These are phyloP conservation scores for Euzophera pinguis DNA, from an alignment of 2,888 invertebrate species.

Conservation along the genomic window DNA sequence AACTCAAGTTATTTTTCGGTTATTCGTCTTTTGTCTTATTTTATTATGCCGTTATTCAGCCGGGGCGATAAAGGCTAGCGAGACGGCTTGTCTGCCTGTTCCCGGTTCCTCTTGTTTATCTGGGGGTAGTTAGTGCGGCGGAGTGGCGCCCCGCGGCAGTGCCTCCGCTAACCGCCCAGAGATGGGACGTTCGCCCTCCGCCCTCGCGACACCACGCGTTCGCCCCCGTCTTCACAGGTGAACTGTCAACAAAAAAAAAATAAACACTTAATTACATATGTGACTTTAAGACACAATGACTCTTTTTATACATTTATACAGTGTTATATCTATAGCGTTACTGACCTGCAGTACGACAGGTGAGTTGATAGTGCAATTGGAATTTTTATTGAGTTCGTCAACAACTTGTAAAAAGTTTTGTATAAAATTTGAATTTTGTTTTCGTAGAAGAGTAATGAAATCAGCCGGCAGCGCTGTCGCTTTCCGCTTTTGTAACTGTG, in stretches of 20 bases:
- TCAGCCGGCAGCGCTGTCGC: neutral
- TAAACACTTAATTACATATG: conserved; percentile 38
- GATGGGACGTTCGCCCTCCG: conserved; percentile 65
- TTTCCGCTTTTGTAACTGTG: neutral
- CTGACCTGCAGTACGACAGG: conserved; percentile 67
- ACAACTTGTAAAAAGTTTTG: conserved; percentile 54
- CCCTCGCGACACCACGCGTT: conserved; percentile 38
- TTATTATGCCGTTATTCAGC: conserved; percentile 63
- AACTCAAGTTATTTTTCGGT: conserved; percentile 40
- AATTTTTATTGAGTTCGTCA: conserved; percentile 61
- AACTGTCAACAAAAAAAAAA: conserved; percentile 38
- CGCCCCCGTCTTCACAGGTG: conserved; percentile 57
- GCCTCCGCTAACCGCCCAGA: conserved; percentile 53
- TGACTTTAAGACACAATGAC: conserved; percentile 65
- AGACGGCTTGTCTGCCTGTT: conserved; percentile 77
- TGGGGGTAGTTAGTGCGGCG: conserved; percentile 63
- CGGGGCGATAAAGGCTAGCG: conserved; percentile 63
- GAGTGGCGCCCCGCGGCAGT: conserved; percentile 66
- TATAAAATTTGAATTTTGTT: conserved; percentile 34
- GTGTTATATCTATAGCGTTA: conserved; percentile 70
- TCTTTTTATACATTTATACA: conserved; percentile 75
- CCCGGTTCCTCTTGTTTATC: conserved; percentile 76
- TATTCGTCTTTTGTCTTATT: conserved; percentile 71
- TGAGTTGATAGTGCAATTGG: conserved; percentile 63
- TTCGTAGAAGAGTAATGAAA: conserved; percentile 23